phyloP scores from a whole-genome alignment of 2,113 vertebrate species.

The Benitochromis conjunctus region DNA sequence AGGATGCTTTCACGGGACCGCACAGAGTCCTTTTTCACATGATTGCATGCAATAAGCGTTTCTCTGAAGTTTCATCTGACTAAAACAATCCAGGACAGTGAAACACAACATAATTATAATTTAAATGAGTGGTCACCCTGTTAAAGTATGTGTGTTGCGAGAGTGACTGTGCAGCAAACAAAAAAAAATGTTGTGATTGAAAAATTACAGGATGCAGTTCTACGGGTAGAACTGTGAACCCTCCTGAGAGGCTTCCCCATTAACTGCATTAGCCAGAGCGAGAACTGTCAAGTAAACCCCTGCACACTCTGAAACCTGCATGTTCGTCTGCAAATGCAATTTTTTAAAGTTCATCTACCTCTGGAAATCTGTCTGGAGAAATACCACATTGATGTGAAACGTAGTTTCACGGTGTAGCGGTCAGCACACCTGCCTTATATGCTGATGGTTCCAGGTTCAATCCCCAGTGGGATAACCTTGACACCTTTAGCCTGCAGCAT shows the following conservation, averaged over 20 bases:
- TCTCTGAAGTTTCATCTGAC: no score
- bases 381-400: rapidly evolving
- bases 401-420: slow-evolving; percentile 88
- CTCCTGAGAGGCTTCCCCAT: neutral
- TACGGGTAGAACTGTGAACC: rapidly evolving
- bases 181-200: rapidly evolving
- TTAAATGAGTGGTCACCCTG: neutral
- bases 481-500: rapidly evolving
- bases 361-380: neutral
- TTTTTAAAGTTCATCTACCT: neutral
- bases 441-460: slow-evolving; percentile 86
- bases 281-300: rapidly evolving
- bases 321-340: neutral
- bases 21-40: no score
- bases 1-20: no score
- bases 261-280: neutral
- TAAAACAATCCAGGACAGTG: neutral
- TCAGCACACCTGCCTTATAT: slow-evolving; percentile 95
- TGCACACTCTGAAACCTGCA: neutral
- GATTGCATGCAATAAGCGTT: neutral
- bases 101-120: neutral
- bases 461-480: rapidly evolving
- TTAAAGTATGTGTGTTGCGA: neutral
- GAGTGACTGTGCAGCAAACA: neutral
- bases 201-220: neutral